Base-by-base conservation (phyloP, 1,140 invertebrate genomes). In the Charaxes varanes region DNA sequence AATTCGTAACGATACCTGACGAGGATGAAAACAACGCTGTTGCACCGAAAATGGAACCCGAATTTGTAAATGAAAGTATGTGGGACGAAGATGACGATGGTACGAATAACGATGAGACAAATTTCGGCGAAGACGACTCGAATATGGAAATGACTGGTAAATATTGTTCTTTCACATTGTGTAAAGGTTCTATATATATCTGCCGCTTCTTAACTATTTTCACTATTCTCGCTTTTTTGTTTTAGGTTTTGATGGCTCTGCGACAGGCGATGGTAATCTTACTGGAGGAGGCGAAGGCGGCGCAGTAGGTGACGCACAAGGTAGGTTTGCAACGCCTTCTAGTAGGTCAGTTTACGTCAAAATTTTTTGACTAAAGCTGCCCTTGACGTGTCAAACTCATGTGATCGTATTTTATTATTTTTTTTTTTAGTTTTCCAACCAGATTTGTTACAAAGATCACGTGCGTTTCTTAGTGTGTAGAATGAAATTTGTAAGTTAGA, bases 71-170 rank as follows among this genome's bases (percentile, higher is more conserved):
- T 36, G 83, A 84, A 70, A 78, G 73, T 52, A 71, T 84, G 67
- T 85, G 84, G 84, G 84, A 85, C 54, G 84, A 85, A 51, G 84
- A 85, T 52, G 84, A 85, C 32, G 84, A 85, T 53, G 84, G 82
- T 52, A 66, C 84, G 15, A 85, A 85, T 52, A 85, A 85, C 58
- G 82, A 85, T 53, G 84, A 86, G 66, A 84, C 79, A 10, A 86
- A 81, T 63, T 86, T 85, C 50, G 84, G 82, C 60, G 84, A 86
- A 73, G 84, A 86, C 40, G 82, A 85, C 60, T 85, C 82, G 12
- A 86, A 86, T 71, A 80, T 86, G 73, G 84, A 86, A 72, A 86
- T 86, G 84, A 68, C 81, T 70, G 84, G 84, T 86, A 67, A 62
- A 59, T 68, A 53, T 45, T 33, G 18, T 14, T 36, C 35, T 12